These are phyloP conservation scores for Balearica regulorum DNA, from an alignment of 2,797 vertebrate species.

Conservation along the genomic window DNA sequence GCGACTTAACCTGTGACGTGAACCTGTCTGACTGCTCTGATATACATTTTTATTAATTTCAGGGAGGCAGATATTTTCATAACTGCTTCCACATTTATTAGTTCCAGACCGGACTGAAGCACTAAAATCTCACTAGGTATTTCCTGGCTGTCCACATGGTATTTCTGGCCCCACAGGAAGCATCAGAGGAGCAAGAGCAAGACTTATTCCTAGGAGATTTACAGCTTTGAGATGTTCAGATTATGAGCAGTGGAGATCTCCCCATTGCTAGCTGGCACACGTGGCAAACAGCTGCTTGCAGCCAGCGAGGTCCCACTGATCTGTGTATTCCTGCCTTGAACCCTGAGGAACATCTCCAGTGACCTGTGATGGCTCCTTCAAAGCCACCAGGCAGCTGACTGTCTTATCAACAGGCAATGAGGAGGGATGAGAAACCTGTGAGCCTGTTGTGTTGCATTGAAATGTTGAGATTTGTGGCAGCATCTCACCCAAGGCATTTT, in stretches of 20 bases:
- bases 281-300: slow-evolving; percentile 31
- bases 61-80: background rate
- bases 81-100: background rate
- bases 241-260: background rate
- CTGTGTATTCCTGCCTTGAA: background rate
- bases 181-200: background rate
- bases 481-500: slow-evolving; percentile 25
- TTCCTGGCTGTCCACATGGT: background rate
- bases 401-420: background rate
- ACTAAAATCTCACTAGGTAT: background rate
- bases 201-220: background rate
- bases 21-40: background rate
- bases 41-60: background rate
- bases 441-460: background rate
- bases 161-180: background rate
- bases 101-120: background rate
- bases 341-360: background rate
- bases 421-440: background rate
- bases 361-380: background rate
- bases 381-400: background rate
- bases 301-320: background rate
- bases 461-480: background rate
- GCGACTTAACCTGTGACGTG: rapidly evolving
- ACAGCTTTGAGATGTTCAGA: background rate
- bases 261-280: background rate